Evolutionary conservation across 2,113 vertebrate species (phyloP).

Genomic region (Murina feae): DNA sequence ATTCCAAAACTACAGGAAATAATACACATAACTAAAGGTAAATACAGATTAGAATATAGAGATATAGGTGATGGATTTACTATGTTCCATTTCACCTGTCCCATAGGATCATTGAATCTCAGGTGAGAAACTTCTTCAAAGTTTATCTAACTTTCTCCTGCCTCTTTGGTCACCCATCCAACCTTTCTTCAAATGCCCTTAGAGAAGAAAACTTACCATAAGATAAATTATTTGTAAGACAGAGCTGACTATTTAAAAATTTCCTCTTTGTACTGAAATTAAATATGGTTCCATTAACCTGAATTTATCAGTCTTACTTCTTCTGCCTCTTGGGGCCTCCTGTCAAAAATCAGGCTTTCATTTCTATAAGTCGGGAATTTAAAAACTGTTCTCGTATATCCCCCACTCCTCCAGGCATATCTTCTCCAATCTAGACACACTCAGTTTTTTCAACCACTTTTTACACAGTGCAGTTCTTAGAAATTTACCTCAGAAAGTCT

Average conservation of each 20-base stretch:
- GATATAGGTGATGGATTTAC: background rate
- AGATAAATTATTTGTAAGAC: background rate
- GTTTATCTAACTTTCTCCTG: background rate
- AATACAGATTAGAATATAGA: background rate
- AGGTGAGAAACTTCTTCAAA: background rate
- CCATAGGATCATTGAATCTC: background rate
- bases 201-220: background rate
- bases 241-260: background rate
- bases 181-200: background rate
- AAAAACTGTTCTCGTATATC: background rate
- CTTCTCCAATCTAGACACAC: background rate
- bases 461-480: background rate
- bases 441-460: background rate
- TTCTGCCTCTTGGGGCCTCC: background rate
- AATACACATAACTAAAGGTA: background rate
- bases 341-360: background rate
- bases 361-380: background rate
- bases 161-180: background rate
- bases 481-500: background rate
- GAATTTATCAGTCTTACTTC: background rate
- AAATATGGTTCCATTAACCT: constrained; percentile 8
- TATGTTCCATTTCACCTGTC: background rate
- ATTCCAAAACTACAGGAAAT: background rate
- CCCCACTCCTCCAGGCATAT: background rate
- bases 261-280: background rate